Conservation (phyloP, 2,888 invertebrate genomes). For the Pristionchus arcanus region DNA sequence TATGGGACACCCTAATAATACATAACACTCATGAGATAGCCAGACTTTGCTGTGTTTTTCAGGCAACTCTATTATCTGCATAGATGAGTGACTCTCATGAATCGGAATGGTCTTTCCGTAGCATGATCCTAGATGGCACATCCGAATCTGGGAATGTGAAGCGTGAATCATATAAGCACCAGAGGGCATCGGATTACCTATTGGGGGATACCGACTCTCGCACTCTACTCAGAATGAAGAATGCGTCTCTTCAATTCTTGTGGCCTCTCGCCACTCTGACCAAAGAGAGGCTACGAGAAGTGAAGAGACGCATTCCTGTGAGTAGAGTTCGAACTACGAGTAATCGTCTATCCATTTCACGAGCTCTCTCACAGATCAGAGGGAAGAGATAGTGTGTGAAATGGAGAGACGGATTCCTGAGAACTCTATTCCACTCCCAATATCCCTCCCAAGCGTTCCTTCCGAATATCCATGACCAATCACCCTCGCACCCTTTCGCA, state of each 20-base stretch:
- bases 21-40: too few relatives aligned
- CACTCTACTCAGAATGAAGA: too few relatives aligned
- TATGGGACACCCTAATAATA: too few relatives aligned
- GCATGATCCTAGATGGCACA: neutral
- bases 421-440: neutral
- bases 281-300: too few relatives aligned
- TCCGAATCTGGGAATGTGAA: conserved; percentile 8
- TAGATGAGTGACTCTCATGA: too few relatives aligned
- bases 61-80: too few relatives aligned
- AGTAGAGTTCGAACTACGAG: too few relatives aligned
- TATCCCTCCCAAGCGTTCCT: neutral
- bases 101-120: too few relatives aligned
- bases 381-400: neutral
- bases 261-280: too few relatives aligned
- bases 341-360: too few relatives aligned
- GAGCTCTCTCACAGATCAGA: neutral
- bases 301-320: neutral
- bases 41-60: too few relatives aligned
- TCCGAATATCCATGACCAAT: conserved; percentile 14
- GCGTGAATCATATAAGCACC: neutral
- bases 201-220: neutral
- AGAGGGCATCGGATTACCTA: neutral
- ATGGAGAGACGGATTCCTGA: neutral
- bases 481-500: conserved; percentile 5
- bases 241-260: too few relatives aligned